Base-by-base conservation (phyloP, 2,888 invertebrate species). In the Eugnorisma glareosa region DNA sequence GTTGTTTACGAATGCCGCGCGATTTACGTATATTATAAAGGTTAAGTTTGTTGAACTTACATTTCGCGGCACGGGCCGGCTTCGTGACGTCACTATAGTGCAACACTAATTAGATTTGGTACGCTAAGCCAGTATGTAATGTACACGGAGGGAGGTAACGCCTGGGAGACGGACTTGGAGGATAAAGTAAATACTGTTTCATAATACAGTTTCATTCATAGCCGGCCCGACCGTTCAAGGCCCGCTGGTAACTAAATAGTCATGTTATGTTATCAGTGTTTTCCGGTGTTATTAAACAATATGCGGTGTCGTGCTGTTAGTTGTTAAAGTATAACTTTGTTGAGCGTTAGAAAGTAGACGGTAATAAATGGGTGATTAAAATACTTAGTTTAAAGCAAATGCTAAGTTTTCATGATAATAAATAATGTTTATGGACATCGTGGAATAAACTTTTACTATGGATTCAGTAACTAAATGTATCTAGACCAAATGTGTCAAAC, bases 11-110 rank as follows among this genome's bases (percentile, higher is more conserved):
- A 75, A 79, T 86, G 77, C 75, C 83, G 78, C 68, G 82, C 67
- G 84, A 83, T 89, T 90, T 89, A 89, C 85, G 85, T 79, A 73
- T 86, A 84, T 77, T 82, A 88, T 88, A 90, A 89, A 92, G 92
- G 92, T 93, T 92, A 94, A 94, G 96, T 96, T 96, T 95, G 94
- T 95, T 95, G 95, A 96, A 96, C 96, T 96, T 95, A 85, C 64
- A 83, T 94, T 94, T 93, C 91, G 90, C 89, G 90, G 90, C 93
- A 91, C 92, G 91, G 90, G 92, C 91, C 93, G 93, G 93, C 93
- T 94, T 93, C 92, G 92, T 95, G 96, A 95, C 95, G 95, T 95
- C 93, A 92, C 82, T 82, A 86, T 86, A 88, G 85, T 95, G 95
- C 94, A 94, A 84, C 90, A 87, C 93, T 95, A 96, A 96, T 93